phyloP scores from a whole-genome alignment of 2,888 invertebrate genomes.

The Drosophila algonquin region DNA sequence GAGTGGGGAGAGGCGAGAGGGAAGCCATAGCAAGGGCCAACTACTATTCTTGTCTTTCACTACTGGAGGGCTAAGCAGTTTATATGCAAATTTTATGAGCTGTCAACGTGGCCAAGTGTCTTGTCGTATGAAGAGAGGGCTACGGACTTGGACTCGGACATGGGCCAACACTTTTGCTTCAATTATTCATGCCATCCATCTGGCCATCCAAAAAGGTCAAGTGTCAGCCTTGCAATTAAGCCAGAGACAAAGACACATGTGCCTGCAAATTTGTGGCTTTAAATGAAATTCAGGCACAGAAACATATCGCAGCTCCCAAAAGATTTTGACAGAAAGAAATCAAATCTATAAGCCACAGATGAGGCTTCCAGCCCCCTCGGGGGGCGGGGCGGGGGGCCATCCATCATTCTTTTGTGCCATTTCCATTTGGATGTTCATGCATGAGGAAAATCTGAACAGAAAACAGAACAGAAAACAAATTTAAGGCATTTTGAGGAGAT shows the following conservation, averaged over 20 bases:
- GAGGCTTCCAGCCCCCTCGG: conserved; percentile 1
- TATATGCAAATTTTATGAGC: conserved; percentile 79
- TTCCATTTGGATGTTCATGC: conserved; percentile 37
- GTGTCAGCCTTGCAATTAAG: conserved; percentile 46
- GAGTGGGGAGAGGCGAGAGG: too few relatives aligned
- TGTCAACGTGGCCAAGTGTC: conserved; percentile 64
- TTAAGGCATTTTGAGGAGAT: conserved; percentile 4
- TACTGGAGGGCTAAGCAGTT: conserved; percentile 59
- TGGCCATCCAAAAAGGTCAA: conserved; percentile 41
- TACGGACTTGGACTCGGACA: conserved; percentile 16
- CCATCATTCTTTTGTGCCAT: conserved; percentile 34
- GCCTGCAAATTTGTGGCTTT: conserved; percentile 68
- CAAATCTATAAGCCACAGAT: conserved; percentile 29
- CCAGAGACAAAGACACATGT: conserved; percentile 51
- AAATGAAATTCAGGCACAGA: conserved; percentile 67
- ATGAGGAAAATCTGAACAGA: conserved; percentile 31
- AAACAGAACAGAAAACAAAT: conserved; percentile 4
- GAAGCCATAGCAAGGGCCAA: background rate
- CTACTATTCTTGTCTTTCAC: conserved; percentile 21
- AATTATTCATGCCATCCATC: conserved; percentile 64
- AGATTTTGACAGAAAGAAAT: background rate
- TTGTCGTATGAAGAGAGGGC: conserved; percentile 28
- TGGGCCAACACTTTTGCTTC: conserved; percentile 63
- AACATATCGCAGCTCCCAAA: conserved; percentile 21
- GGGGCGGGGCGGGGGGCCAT: conserved; percentile 12